Base-by-base conservation (phyloP, 2,888 invertebrate genomes). In the Drosophila merina region DNA sequence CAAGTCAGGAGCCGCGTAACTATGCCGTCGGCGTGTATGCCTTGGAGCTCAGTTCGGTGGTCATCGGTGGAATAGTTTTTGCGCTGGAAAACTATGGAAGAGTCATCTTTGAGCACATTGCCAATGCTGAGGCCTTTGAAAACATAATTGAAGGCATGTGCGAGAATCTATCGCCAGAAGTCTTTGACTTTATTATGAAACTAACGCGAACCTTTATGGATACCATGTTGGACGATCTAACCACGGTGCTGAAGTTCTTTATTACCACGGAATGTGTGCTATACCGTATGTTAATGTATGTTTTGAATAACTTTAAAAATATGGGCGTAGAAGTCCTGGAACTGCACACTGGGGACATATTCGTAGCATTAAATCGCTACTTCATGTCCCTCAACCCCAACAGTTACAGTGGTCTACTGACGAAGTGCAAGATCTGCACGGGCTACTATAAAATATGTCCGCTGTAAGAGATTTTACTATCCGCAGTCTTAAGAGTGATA, bases 191-290 rank as follows among this genome's bases (percentile, higher is more conserved):
- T 20, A 0, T 86, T 1, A 58, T 90, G n/a, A 57, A 66, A 0
- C n/a, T 89, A 25, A 55, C 80, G 0, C 10, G 72, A 4, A 20
- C 20, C 0, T 88, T 89, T 33, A 76, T 89, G 31, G 42, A 67
- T 3, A 28, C 20, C 0, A 33, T 66, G 6, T 33, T 76, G 30
- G 38, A 72, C 0, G 50, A 76, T 0, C 55, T 89, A 4, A 44
- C 68, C 4, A 5, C 20, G 2, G n/a, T 44, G 33, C 54, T 89
- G 6, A 44, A 48, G 30, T 60, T 77, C 25, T 79, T 42, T 42
- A 79, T 89, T 14, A 44, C 80, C 1, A 70, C 88, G 0, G 90
- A 89, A 64, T 76, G 78, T 6, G 75, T 89, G 33, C 60, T 90
- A 3, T 85, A 66, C 52, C 60, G 58, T 14, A 79, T 89, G 3